Percentiles rank a stretch among this genome's conserved stretches.
These are phyloP conservation scores for Phytoseiulus persimilis DNA, from an alignment of 2,888 invertebrate species.

Conservation along the genomic window DNA sequence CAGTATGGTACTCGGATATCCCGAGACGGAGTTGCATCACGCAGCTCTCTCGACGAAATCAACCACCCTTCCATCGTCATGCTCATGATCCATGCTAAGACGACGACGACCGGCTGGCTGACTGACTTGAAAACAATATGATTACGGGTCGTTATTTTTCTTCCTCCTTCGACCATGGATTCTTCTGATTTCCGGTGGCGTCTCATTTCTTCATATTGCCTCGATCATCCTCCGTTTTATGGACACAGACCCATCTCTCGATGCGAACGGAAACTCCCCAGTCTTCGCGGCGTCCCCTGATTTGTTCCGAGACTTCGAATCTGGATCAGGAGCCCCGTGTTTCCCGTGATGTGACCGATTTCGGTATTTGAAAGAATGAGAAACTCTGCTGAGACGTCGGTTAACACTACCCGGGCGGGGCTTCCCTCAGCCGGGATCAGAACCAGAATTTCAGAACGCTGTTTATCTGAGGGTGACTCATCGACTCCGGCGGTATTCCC, in stretches of 20 bases:
- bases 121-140: neutral
- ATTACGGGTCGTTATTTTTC: neutral
- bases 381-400: neutral
- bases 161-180: neutral
- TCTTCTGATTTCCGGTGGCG: neutral
- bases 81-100: neutral
- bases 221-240: neutral
- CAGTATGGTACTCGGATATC: neutral
- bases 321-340: too few species aligned
- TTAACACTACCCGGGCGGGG: neutral
- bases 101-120: too few species aligned
- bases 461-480: neutral
- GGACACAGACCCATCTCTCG: too few species aligned
- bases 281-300: too few species aligned
- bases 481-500: neutral
- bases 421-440: neutral
- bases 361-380: neutral
- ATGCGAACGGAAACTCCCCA: too few species aligned
- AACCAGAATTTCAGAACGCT: neutral
- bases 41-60: neutral
- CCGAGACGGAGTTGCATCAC: neutral
- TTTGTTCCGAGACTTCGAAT: too few species aligned
- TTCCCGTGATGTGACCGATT: neutral
- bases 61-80: neutral
- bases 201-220: neutral